Evolutionary conservation across 2,888 invertebrate species (phyloP).

Genomic region (Pinctada fucata): DNA sequence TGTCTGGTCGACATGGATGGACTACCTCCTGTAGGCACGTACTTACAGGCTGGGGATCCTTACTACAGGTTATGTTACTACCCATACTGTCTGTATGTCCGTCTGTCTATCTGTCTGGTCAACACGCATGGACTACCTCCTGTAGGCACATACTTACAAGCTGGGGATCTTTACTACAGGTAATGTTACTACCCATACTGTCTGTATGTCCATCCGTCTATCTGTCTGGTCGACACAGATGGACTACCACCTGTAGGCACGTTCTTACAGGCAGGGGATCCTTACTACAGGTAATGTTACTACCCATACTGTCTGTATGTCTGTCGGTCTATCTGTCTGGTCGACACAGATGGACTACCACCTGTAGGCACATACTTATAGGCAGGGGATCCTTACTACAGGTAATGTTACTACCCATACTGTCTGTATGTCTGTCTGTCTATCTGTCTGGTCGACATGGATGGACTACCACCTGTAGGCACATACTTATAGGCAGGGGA

Average conservation of each 20-base stretch:
- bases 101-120: constrained; percentile 40
- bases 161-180: constrained; percentile 88
- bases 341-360: too few relatives aligned
- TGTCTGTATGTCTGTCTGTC: too few relatives aligned
- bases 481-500: too few relatives aligned
- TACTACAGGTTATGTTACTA: constrained; percentile 84
- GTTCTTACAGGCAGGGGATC: constrained; percentile 83
- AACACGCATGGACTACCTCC: constrained; percentile 90
- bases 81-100: too few relatives aligned
- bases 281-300: constrained; percentile 85
- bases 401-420: too few relatives aligned
- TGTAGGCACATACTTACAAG: constrained; percentile 84
- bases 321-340: too few relatives aligned
- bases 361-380: too few relatives aligned
- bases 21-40: constrained; percentile 88
- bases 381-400: too few relatives aligned
- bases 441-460: too few relatives aligned
- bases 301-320: too few relatives aligned
- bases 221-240: constrained; percentile 79
- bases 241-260: constrained; percentile 92
- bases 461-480: too few relatives aligned
- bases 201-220: too few relatives aligned
- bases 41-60: constrained; percentile 83
- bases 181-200: constrained; percentile 72
- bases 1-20: constrained; percentile 83